These are phyloP conservation scores for Palythoa heliodiscus DNA, from an alignment of 92 coral and sea anemone genomes.

Conservation along the genomic window DNA sequence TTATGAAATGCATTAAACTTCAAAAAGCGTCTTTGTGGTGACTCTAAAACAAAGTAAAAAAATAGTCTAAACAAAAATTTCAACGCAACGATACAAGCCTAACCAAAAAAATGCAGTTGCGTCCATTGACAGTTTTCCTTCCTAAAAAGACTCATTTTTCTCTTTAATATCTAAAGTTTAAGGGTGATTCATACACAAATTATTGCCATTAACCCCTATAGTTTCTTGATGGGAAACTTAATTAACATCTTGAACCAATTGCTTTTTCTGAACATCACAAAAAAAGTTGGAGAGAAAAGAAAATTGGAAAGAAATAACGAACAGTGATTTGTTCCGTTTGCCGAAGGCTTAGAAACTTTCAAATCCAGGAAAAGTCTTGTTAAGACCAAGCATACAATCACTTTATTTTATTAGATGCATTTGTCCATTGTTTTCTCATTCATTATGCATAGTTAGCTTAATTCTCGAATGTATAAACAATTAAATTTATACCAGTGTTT, in stretches of 20 bases:
- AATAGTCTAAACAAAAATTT: background rate
- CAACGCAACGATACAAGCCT: background rate
- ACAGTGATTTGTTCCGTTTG: background rate
- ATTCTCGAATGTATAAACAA: background rate
- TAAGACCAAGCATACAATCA: background rate
- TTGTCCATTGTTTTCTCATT: background rate
- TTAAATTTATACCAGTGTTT: background rate
- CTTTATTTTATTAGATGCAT: background rate
- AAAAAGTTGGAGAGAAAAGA: too few species aligned
- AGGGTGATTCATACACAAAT: slow-evolving; percentile 4
- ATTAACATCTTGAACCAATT: background rate
- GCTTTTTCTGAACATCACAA: background rate
- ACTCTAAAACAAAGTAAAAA: background rate
- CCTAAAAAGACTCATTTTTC: background rate
- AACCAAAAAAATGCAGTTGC: background rate
- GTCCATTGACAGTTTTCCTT: background rate
- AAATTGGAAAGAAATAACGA: background rate
- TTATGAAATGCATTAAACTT: slow-evolving; percentile 26
- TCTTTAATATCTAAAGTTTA: background rate
- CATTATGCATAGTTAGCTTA: slow-evolving; percentile 4
- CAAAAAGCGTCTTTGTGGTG: slow-evolving; percentile 32
- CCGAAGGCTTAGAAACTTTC: background rate
- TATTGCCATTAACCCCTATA: slow-evolving; percentile 25
- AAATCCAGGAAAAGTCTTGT: background rate
- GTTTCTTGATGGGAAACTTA: background rate